A percentile compares a stretch with the other conserved stretches of the same genome.
phyloP scores from a whole-genome alignment of 2,797 vertebrate species.

The Clarias platycephalus region DNA sequence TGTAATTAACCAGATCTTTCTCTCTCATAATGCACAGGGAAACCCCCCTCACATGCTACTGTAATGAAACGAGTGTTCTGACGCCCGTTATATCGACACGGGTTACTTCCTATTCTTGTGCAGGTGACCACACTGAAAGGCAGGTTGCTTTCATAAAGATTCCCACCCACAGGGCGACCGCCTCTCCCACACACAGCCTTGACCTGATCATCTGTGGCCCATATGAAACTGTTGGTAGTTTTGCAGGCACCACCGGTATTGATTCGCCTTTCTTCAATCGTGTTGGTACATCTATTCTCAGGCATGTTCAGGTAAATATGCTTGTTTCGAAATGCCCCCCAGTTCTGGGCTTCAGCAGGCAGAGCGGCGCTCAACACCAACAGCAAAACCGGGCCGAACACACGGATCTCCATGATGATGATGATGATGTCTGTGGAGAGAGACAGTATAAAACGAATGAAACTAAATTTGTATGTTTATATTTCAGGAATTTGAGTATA shows the following conservation, averaged over 20 bases:
- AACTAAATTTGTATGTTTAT: neutral
- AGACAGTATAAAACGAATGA: neutral
- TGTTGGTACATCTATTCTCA: neutral
- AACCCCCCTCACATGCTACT: neutral
- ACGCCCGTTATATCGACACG: neutral
- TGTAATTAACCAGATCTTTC: neutral
- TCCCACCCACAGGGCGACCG: fast-evolving
- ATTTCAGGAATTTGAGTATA: no score
- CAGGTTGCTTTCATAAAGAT: fast-evolving
- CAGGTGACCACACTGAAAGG: neutral
- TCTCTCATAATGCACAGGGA: neutral
- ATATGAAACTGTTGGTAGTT: neutral
- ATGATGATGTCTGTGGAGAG: neutral
- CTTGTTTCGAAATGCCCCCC: slow-evolving; percentile 23
- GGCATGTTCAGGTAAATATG: slow-evolving; percentile 45
- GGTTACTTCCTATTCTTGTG: no score
- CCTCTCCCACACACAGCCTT: fast-evolving
- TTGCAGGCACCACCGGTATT: neutral
- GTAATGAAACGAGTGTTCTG: fast-evolving
- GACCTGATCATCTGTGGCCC: neutral
- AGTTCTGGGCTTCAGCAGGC: neutral
- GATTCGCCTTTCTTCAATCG: neutral
- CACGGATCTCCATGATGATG: neutral
- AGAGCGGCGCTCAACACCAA: slow-evolving; percentile 19
- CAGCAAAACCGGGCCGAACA: slow-evolving; percentile 22